Percentiles rank a stretch among this genome's conserved stretches.
Conservation (phyloP, 2,888 invertebrate species). For the Seira musarum region DNA sequence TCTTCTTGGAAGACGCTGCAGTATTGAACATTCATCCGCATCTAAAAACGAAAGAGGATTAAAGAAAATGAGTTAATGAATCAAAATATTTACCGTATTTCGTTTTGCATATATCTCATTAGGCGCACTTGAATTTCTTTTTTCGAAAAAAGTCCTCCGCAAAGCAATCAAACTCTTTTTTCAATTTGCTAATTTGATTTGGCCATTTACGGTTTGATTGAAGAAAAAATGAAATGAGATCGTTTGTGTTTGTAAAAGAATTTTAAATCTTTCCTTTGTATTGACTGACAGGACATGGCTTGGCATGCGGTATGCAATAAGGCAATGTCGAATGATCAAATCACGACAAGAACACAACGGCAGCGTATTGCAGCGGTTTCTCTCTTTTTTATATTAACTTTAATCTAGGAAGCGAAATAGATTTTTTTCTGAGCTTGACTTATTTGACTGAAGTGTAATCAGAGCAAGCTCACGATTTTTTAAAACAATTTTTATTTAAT, state of each 20-base stretch:
- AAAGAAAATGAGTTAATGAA: not conserved
- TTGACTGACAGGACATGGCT: not conserved
- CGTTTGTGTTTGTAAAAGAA: not conserved
- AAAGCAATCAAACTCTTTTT: not conserved
- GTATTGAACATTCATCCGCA: too few relatives aligned
- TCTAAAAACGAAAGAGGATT: too few relatives aligned
- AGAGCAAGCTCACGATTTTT: constrained; percentile 48
- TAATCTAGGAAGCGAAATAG: not conserved
- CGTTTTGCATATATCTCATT: not conserved
- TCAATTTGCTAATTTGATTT: not conserved
- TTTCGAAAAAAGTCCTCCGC: not conserved
- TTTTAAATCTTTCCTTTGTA: not conserved
- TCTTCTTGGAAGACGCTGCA: too few relatives aligned
- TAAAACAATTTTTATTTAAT: constrained; percentile 15
- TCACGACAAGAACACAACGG: not conserved
- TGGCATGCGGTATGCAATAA: not conserved
- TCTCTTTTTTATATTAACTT: too few relatives aligned
- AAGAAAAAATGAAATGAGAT: not conserved
- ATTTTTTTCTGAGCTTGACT: not conserved
- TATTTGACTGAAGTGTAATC: constrained; percentile 32
- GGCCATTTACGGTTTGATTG: not conserved
- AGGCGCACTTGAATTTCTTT: not conserved
- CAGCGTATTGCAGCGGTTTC: not conserved
- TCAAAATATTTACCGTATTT: not conserved
- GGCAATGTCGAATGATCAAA: not conserved